Percentiles rank a stretch among this genome's conserved stretches.
Conservation (phyloP, 1,140 invertebrate species). For the Tetramorium alpestre region DNA sequence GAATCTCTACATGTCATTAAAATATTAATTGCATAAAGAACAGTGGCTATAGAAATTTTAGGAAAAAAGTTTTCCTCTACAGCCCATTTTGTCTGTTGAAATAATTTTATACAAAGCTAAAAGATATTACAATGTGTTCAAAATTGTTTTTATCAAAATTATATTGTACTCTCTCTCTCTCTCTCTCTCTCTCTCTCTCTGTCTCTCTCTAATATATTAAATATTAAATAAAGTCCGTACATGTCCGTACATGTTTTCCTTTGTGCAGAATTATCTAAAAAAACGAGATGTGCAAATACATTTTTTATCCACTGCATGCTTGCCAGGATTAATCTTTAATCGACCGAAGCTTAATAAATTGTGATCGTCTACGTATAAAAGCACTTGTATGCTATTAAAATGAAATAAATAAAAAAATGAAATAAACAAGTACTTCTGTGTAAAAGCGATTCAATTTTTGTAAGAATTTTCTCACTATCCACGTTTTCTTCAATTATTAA, state of each 20-base stretch:
- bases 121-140: neutral
- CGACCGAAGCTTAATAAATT: neutral
- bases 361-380: neutral
- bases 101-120: neutral
- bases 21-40: neutral
- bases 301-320: neutral
- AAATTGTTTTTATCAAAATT: neutral
- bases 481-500: neutral
- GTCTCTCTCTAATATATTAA: neutral
- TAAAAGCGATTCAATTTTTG: neutral
- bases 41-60: neutral
- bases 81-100: neutral
- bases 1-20: neutral
- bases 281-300: neutral
- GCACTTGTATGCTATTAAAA: neutral
- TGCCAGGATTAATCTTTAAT: slow-evolving; percentile 1
- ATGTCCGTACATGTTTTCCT: neutral
- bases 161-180: neutral
- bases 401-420: neutral
- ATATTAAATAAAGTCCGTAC: neutral
- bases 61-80: neutral
- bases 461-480: neutral
- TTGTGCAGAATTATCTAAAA: neutral
- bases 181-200: neutral
- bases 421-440: neutral